These are phyloP conservation scores for Ramphastos sulfuratus DNA, from an alignment of 2,113 vertebrate species.

Conservation along the genomic window DNA sequence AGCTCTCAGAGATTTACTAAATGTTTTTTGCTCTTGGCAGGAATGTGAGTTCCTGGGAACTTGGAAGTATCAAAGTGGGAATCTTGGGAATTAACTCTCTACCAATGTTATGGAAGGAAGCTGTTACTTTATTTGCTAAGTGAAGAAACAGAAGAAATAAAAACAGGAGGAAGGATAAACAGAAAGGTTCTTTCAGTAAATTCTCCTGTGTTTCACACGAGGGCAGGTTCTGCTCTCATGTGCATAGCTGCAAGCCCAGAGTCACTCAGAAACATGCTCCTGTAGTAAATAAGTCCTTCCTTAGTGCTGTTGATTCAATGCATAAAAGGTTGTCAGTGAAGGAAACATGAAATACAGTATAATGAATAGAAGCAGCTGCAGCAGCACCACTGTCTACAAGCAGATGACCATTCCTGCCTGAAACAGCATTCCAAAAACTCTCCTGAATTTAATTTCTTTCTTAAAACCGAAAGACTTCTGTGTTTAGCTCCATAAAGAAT, in stretches of 20 bases:
- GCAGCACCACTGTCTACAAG: neutral
- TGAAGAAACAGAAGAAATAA: neutral
- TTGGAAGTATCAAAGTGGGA: constrained; percentile 20
- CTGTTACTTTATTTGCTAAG: neutral
- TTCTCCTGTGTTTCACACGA: neutral
- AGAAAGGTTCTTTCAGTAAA: neutral
- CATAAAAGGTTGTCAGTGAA: neutral
- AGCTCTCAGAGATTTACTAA: constrained; percentile 44
- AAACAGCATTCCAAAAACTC: neutral
- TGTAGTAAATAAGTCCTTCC: neutral
- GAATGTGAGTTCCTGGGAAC: constrained; percentile 15
- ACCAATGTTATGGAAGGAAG: neutral
- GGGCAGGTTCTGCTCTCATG: neutral
- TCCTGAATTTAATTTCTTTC: neutral
- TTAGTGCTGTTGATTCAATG: neutral
- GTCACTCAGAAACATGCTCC: neutral
- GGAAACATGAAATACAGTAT: neutral
- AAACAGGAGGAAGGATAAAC: neutral
- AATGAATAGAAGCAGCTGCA: neutral
- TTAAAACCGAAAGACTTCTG: neutral
- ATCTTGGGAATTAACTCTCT: constrained; percentile 19
- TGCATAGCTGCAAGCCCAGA: neutral
- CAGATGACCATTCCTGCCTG: neutral
- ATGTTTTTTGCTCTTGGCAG: constrained; percentile 38
- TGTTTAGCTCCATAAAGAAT: neutral